Conservation (phyloP, 2,888 invertebrate genomes). For the Operophtera brumata region DNA sequence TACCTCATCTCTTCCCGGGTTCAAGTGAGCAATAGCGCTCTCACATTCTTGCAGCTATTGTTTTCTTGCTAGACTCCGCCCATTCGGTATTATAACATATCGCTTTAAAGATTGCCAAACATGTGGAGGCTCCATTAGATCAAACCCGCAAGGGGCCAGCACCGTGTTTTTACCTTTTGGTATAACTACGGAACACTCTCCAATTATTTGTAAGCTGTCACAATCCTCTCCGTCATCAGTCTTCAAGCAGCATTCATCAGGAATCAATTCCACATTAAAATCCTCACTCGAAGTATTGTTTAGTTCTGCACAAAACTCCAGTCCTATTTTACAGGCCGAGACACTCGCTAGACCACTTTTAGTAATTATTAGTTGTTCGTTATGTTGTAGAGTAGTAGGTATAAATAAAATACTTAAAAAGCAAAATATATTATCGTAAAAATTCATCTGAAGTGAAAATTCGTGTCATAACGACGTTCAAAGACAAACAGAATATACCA, state of each 20-base stretch:
- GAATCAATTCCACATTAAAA: constrained; percentile 48
- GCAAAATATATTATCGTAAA: constrained; percentile 55
- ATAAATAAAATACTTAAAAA: constrained; percentile 42
- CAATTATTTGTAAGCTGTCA: constrained; percentile 49
- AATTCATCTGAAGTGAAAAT: constrained; percentile 52
- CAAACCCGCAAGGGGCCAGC: too few species aligned
- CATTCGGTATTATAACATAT: too few species aligned
- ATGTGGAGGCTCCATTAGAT: too few species aligned
- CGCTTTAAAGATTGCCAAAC: too few species aligned
- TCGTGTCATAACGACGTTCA: constrained; percentile 15
- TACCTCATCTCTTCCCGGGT: too few species aligned
- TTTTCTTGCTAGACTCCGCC: too few species aligned
- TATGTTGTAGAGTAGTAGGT: background rate
- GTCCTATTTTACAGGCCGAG: constrained; percentile 43
- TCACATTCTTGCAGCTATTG: too few species aligned
- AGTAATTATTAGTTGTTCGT: constrained; percentile 36
- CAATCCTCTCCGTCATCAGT: constrained; percentile 45
- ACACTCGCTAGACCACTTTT: constrained; percentile 43
- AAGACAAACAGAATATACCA: background rate
- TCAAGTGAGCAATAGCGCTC: too few species aligned
- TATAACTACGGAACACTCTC: constrained; percentile 45
- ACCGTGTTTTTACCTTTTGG: constrained; percentile 48
- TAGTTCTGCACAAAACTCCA: constrained; percentile 50
- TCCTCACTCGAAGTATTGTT: constrained; percentile 55
- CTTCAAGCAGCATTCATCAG: constrained; percentile 60